Base-by-base conservation (phyloP, 1,140 invertebrate species). In the Drosophila pseudoananassae region DNA sequence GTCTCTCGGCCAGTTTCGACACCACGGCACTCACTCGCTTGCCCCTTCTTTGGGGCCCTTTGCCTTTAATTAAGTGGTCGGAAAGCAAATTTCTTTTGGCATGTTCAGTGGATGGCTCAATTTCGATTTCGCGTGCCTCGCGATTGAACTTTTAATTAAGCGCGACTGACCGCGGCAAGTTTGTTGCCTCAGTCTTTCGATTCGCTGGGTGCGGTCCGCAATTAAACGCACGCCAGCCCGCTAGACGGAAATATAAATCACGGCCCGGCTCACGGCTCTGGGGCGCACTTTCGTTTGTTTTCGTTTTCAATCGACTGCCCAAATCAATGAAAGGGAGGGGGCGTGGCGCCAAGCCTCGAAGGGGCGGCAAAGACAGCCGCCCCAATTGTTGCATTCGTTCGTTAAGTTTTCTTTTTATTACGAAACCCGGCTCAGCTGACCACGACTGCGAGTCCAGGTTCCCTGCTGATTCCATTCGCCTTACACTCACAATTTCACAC, bases 161-260 rank as follows among this genome's bases (percentile, higher is more conserved):
- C 15, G 17, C 17, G 40, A 49, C 49, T 47, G 43, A 15, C 40
- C 56, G 38, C 33, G 14, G 17, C 23, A 38, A 23, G 53, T 74
- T 68, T 38, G 61, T 76, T 76, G 68, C 61, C 55, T 52, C 29
- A 54, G 43, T 47, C 25, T 75, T 49, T 53, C 25, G 38, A 7
- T 57, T 61, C 17, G 38, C 29, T 66, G 56, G 80, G 80, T 76
- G 80, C 49, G 75, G 69, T 61, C 10, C 31, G 66, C 49, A 68
- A 70, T 78, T 71, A 76, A 75, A 70, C 49, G 56, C 64, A 74
- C 58, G 70, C 63, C 60, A 40, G 20, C 53, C 27, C 25, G 53
- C 55, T 47, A 69, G 46, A 58, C 61, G 52, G 46, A 76, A 57
- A 66, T 43, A 80, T 61, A 80, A 81, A 70, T 56, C 57, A 77